Evolutionary conservation across 2,113 vertebrate genomes (phyloP), one percentile per base, ranked within the genome.

Genomic region (Sinocyclocheilus anophthalmus): DNA sequence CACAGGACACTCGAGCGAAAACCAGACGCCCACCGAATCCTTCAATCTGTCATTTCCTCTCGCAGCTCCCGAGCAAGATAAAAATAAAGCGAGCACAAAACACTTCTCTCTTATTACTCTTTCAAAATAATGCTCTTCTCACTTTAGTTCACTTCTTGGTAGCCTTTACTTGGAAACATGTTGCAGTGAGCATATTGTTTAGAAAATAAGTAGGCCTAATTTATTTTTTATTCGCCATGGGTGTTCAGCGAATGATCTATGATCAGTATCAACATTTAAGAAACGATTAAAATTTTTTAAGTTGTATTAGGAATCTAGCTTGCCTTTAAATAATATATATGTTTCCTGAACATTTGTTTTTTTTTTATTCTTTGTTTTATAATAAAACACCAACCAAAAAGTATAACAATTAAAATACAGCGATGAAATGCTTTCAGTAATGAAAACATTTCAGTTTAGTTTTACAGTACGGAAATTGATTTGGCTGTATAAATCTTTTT

Each of bases 41-140:
- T 83, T 90, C 92, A 91, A 70, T 91, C 93, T 93, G 93, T 92
- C 93, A 94, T 89, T 89, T 91, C 91, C 90, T 91, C 89, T 93
- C 88, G 85, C 81, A 57, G 88, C 86, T 92, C 91, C 91, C 92
- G 86, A 87, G 70, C 24, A 57, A 88, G 91, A 93, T 93, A 94
- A 91, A 94, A 94, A 94, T 94, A 94, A 89, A 86, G 91, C 83
- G 76, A 88, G 76, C 87, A 90, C 87, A 67, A 70, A 84, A 84
- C 82, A 42, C 48, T 61, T 79, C 77, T 59, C 55, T 85, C 83
- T 87, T 76, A 59, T 85, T 82, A 85, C 91, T 89, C 86, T 89
- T 89, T 91, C 86, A 90, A 88, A 77, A 92, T 90, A 84, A 87
- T 72, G 45, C 81, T 70, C 42, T 84, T 73, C 81, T 42, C 50